Evolutionary conservation across 1,140 invertebrate genomes (phyloP).

Genomic region (Caenorhabditis remanei): DNA sequence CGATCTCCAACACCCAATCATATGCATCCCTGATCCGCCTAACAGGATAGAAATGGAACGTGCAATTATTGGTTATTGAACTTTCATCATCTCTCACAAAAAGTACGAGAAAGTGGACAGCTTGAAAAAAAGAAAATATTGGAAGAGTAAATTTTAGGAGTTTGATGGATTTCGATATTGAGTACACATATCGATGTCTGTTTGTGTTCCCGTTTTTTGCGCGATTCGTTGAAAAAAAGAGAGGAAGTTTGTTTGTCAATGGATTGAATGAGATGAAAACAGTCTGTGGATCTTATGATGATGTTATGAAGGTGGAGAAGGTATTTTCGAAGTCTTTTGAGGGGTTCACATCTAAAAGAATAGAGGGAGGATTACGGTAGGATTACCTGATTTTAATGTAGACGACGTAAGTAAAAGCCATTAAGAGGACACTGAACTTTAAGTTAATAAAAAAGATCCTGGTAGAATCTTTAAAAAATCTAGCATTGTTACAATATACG

Average conservation of each 20-base stretch:
- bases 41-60: neutral
- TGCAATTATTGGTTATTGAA: constrained; percentile 16
- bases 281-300: constrained; percentile 29
- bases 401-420: too few species aligned
- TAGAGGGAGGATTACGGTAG: neutral
- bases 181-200: constrained; percentile 29
- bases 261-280: constrained; percentile 4
- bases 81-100: neutral
- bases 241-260: neutral
- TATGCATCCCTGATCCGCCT: neutral
- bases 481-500: too few species aligned
- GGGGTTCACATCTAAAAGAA: neutral
- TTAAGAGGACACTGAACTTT: too few species aligned
- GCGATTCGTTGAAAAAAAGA: constrained; percentile 24
- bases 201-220: constrained; percentile 48
- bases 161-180: constrained; percentile 36
- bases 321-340: neutral
- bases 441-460: too few species aligned
- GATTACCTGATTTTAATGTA: too few species aligned
- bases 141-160: constrained; percentile 21
- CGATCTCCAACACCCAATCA: neutral
- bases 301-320: neutral
- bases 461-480: too few species aligned
- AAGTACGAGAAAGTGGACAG: neutral
- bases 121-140: neutral